Conservation (phyloP, 1,140 invertebrate genomes). For the Magallana gigas region DNA sequence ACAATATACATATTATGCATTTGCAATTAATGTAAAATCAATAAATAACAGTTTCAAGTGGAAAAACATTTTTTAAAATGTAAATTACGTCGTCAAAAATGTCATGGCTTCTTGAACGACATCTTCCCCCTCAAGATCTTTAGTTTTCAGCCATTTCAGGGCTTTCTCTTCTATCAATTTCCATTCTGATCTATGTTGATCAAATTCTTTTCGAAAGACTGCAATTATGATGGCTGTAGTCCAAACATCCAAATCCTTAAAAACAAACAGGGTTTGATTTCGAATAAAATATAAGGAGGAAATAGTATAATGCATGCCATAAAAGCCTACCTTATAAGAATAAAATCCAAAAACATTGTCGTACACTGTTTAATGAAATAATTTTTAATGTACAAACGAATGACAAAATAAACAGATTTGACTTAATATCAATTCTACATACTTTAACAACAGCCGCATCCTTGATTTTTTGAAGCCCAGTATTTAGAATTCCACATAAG, state of each 20-base stretch:
- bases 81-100: neutral
- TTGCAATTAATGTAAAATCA: no score
- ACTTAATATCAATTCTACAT: neutral
- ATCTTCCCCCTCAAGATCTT: neutral
- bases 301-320: neutral
- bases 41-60: no score
- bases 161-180: neutral
- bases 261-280: neutral
- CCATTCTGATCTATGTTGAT: neutral
- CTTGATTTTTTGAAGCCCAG: neutral
- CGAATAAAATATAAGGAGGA: neutral
- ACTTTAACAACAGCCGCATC: neutral
- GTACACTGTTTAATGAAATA: neutral
- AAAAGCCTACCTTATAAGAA: neutral
- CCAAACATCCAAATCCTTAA: conserved; percentile 3
- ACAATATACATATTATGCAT: no score
- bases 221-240: neutral
- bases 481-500: neutral
- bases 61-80: no score
- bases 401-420: neutral
- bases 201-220: neutral
- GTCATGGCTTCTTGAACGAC: neutral
- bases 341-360: neutral
- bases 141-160: neutral
- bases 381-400: neutral